These are phyloP conservation scores for Masnerella sp. DNA, from an alignment of 2,888 invertebrate species.

Conservation along the genomic window DNA sequence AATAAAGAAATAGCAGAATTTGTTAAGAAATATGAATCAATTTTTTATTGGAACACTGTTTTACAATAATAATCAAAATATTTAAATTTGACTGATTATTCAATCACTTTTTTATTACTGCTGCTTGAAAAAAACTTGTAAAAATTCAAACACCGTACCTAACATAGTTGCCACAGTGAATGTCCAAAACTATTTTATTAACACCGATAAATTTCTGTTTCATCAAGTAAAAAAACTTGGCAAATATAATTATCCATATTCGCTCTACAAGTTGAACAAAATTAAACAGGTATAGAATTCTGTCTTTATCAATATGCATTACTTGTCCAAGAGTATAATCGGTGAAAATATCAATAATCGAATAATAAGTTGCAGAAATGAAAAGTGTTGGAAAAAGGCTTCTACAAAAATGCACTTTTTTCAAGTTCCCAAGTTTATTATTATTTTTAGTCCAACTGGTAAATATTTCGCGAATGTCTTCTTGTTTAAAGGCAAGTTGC, in stretches of 20 bases:
- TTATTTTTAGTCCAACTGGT: background rate
- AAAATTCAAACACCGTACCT: background rate
- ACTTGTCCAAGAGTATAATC: background rate
- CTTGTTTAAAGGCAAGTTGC: slow-evolving; percentile 28
- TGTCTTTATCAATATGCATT: slow-evolving; percentile 7
- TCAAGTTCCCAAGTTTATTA: background rate
- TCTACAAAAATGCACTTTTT: background rate
- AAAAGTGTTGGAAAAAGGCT: background rate
- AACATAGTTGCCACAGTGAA: background rate
- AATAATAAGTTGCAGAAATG: background rate
- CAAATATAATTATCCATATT: slow-evolving; percentile 19
- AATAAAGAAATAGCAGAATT: too few species aligned
- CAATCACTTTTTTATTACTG: too few species aligned
- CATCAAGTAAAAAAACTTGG: slow-evolving; percentile 9
- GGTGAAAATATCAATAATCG: background rate
- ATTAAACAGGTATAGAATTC: slow-evolving; percentile 17
- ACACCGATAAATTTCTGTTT: slow-evolving; percentile 1
- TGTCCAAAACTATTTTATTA: background rate
- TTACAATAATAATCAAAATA: too few species aligned
- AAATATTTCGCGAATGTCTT: slow-evolving; percentile 8
- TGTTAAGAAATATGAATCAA: too few species aligned
- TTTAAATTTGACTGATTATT: too few species aligned
- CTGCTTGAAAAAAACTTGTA: background rate
- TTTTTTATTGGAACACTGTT: too few species aligned
- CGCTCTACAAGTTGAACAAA: slow-evolving; percentile 21